phyloP scores from a whole-genome alignment of 2,888 invertebrate genomes.

The Orthosia cruda region DNA sequence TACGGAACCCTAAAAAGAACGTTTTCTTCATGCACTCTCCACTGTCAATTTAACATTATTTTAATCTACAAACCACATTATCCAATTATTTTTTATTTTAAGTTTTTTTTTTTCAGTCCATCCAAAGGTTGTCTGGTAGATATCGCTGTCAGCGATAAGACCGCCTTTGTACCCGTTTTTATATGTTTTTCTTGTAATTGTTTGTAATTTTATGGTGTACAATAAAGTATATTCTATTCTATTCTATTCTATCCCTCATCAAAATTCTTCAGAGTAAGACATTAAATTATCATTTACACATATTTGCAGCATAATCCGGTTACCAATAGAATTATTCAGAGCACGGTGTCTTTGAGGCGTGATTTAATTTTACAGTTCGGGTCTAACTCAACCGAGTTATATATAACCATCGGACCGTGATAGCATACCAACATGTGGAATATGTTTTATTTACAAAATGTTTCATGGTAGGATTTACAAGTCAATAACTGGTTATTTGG shows the following conservation, averaged over 20 bases:
- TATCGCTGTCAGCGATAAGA: too few species aligned
- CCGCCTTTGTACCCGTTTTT: too few species aligned
- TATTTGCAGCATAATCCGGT: slow-evolving; percentile 63
- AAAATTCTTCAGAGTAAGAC: slow-evolving; percentile 36
- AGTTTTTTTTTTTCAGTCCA: too few species aligned
- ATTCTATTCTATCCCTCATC: too few species aligned
- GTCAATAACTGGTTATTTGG: not conserved
- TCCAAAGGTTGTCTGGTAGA: too few species aligned
- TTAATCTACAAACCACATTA: not conserved
- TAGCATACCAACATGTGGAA: slow-evolving; percentile 61
- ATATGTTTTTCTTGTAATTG: too few species aligned
- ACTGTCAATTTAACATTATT: not conserved
- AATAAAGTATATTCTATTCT: too few species aligned
- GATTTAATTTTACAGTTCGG: slow-evolving; percentile 68
- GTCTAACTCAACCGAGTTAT: slow-evolving; percentile 57
- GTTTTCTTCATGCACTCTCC: too few species aligned
- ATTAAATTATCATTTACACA: slow-evolving; percentile 69
- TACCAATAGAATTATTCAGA: slow-evolving; percentile 61
- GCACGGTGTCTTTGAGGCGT: slow-evolving; percentile 70
- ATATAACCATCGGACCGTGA: slow-evolving; percentile 55
- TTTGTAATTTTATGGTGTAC: too few species aligned
- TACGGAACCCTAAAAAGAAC: too few species aligned
- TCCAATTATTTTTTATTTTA: too few species aligned
- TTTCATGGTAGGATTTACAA: not conserved
- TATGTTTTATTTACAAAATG: slow-evolving; percentile 29